A percentile compares a stretch with the other conserved stretches of the same genome.
Conservation (phyloP, 2,888 invertebrate genomes). For the Tyria jacobaeae region DNA sequence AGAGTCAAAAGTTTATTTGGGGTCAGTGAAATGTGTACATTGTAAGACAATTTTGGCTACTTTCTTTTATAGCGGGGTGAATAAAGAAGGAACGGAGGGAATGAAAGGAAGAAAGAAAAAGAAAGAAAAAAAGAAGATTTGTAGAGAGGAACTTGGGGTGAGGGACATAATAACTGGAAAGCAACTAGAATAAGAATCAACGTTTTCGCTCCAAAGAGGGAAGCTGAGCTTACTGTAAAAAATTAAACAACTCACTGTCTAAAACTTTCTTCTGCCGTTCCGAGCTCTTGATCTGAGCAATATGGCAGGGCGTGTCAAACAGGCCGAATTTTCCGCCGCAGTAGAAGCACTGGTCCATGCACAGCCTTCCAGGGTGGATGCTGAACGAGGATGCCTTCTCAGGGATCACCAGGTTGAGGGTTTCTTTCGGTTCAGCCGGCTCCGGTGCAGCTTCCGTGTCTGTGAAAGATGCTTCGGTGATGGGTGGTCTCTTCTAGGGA, state of each 20-base stretch:
- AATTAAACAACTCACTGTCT: constrained; percentile 85
- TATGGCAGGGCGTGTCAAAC: constrained; percentile 94
- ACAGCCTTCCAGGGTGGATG: constrained; percentile 93
- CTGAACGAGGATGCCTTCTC: constrained; percentile 96
- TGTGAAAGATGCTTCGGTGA: constrained; percentile 35
- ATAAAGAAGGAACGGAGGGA: too few species aligned
- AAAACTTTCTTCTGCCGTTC: constrained; percentile 94
- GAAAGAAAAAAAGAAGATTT: too few species aligned
- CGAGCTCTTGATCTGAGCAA: constrained; percentile 93
- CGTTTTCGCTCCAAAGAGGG: too few species aligned
- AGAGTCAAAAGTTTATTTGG: too few species aligned
- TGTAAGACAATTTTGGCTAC: too few species aligned
- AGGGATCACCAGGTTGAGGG: constrained; percentile 91
- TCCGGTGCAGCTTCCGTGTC: constrained; percentile 74
- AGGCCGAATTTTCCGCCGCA: constrained; percentile 95
- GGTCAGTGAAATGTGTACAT: too few species aligned
- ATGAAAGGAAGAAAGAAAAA: too few species aligned
- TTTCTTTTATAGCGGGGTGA: too few species aligned
- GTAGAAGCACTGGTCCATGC: constrained; percentile 94
- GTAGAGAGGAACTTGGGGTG: too few species aligned
- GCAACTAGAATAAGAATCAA: too few species aligned
- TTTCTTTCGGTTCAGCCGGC: constrained; percentile 79
- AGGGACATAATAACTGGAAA: too few species aligned
- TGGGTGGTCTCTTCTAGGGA: constrained; percentile 7
- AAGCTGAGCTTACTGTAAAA: too few species aligned